Percentiles rank a stretch among this genome's conserved stretches.
These are phyloP conservation scores for Ctenomys sociabilis DNA, from an alignment of 2,113 vertebrate species.

Conservation along the genomic window DNA sequence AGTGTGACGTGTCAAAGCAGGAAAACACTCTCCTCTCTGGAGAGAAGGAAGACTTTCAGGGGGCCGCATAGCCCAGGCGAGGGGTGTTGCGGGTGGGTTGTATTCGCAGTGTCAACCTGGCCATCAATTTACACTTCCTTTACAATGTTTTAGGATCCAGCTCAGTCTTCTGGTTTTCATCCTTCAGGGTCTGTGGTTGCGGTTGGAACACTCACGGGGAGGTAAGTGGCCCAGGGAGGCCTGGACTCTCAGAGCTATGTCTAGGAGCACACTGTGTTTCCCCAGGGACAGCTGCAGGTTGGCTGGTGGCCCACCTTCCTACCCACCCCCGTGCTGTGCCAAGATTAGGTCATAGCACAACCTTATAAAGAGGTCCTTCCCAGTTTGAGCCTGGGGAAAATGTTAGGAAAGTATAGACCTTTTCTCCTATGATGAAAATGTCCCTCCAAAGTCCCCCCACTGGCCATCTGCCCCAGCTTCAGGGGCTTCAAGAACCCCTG, in stretches of 20 bases:
- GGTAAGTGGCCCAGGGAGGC: slow-evolving; percentile 84
- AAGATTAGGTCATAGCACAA: background rate
- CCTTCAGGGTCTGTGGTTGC: slow-evolving; percentile 95
- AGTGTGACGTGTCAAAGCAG: rapidly evolving
- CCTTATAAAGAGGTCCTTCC: background rate
- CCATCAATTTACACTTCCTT: slow-evolving; percentile 73
- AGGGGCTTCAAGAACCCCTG: too few species aligned
- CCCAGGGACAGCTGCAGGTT: rapidly evolving
- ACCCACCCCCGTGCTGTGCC: background rate
- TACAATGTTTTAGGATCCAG: slow-evolving; percentile 90
- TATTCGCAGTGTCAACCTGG: slow-evolving; percentile 18
- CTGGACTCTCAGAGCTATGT: background rate
- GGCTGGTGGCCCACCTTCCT: background rate
- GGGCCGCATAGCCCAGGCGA: rapidly evolving
- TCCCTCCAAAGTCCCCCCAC: background rate
- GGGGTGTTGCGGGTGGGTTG: background rate
- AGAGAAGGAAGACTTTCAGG: background rate
- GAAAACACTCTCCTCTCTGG: background rate
- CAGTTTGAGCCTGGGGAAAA: background rate
- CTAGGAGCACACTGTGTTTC: background rate
- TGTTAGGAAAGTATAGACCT: background rate
- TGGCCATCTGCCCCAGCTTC: background rate
- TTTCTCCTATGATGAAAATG: background rate
- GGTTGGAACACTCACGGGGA: slow-evolving; percentile 95
- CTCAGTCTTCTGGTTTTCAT: slow-evolving; percentile 97